Conservation (phyloP, 2,888 invertebrate species). For the Caenorhabditis sp. region DNA sequence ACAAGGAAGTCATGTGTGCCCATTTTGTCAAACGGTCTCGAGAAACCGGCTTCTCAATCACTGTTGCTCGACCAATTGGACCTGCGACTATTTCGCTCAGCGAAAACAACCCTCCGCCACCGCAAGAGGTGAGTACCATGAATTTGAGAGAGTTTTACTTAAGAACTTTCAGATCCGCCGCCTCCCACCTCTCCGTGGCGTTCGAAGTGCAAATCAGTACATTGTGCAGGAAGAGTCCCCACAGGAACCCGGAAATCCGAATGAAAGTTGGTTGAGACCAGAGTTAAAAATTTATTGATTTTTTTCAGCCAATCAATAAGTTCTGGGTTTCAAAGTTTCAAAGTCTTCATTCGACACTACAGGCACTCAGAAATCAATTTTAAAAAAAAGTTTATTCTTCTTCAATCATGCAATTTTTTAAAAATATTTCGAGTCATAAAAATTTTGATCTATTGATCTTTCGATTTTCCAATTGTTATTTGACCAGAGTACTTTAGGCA, state of each 20-base stretch:
- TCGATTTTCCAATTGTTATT: too few species aligned
- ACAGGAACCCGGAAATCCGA: constrained; percentile 28
- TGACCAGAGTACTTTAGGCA: constrained; percentile 17
- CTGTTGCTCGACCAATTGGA: constrained; percentile 75
- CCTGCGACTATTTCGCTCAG: constrained; percentile 75
- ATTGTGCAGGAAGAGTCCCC: constrained; percentile 27
- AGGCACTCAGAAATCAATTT: too few species aligned
- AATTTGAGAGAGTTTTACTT: too few species aligned
- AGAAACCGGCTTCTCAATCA: constrained; percentile 80
- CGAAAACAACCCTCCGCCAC: constrained; percentile 52
- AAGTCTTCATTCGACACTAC: too few species aligned
- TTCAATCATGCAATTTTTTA: background rate
- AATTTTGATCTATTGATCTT: too few species aligned
- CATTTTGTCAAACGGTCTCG: constrained; percentile 78
- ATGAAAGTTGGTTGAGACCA: constrained; percentile 19
- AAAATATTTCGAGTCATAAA: too few species aligned
- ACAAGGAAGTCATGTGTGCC: constrained; percentile 68
- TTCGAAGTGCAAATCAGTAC: constrained; percentile 18
- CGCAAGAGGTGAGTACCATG: constrained; percentile 1
- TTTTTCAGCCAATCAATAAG: constrained; percentile 1
- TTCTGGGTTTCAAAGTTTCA: too few species aligned
- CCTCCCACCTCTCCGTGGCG: constrained; percentile 46
- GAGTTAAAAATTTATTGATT: too few species aligned
- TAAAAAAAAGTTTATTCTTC: background rate
- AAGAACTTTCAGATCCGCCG: background rate